Evolutionary conservation across 64 coral and sea anemone genomes (phyloP).

Genomic region (Stichodactyla helianthus): DNA sequence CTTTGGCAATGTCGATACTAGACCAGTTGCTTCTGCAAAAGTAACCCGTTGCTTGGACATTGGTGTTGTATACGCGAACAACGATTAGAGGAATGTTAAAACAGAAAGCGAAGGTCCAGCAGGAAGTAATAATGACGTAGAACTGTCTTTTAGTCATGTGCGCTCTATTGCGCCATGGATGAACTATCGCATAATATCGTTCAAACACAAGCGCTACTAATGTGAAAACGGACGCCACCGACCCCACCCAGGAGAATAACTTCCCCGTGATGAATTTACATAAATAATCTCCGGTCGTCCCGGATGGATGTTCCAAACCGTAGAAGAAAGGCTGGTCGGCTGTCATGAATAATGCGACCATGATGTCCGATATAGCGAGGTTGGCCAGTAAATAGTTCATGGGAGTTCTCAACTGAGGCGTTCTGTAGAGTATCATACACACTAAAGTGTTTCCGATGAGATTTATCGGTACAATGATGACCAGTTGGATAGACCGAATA

Average conservation of each 20-base stretch:
- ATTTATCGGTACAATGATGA: conserved; percentile 27
- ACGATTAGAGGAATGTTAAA: conserved; percentile 32
- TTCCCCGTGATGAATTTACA: conserved; percentile 51
- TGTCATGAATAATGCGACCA: conserved; percentile 37
- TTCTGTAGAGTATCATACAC: conserved; percentile 4
- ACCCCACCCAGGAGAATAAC: conserved; percentile 42
- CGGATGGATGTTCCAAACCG: conserved; percentile 1
- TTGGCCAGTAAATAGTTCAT: conserved; percentile 40
- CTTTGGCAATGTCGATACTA: neutral
- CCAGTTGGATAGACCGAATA: conserved; percentile 15
- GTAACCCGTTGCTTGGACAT: conserved; percentile 8
- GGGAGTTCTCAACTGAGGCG: conserved; percentile 3
- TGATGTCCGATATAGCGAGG: conserved; percentile 32
- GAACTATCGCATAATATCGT: conserved; percentile 41
- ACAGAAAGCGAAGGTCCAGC: conserved; percentile 27
- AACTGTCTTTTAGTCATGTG: conserved; percentile 7
- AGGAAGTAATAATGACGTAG: neutral
- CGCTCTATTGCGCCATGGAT: conserved; percentile 20
- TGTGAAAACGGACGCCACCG: conserved; percentile 38
- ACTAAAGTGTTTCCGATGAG: conserved; percentile 28
- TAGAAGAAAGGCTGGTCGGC: conserved; percentile 31
- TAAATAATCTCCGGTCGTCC: conserved; percentile 27
- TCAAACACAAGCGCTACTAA: conserved; percentile 34
- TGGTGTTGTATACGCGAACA: conserved; percentile 25
- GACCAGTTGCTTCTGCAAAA: conserved; percentile 38